Percentiles rank a stretch among this genome's conserved stretches.
These are phyloP conservation scores for Mimas tiliae DNA, from an alignment of 2,888 invertebrate species.

Conservation along the genomic window DNA sequence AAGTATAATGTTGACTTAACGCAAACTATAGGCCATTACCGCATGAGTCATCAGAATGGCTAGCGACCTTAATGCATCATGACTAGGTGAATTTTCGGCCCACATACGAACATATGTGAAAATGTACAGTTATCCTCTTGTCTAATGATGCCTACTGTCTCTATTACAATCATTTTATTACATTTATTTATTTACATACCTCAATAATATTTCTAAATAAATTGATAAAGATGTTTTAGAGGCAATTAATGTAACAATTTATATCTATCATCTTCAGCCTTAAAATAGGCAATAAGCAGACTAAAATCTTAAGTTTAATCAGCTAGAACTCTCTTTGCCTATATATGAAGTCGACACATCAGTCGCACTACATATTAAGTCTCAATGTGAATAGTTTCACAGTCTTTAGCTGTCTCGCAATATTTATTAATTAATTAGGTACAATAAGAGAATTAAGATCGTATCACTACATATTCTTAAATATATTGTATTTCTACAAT, in stretches of 20 bases:
- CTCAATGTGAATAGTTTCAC: too few relatives aligned
- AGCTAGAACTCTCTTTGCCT: too few relatives aligned
- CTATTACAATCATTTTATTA: background rate
- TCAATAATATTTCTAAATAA: background rate
- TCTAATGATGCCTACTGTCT: background rate
- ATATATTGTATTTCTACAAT: too few relatives aligned
- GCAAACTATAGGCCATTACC: constrained; percentile 21
- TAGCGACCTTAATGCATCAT: constrained; percentile 52
- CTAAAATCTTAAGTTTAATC: too few relatives aligned
- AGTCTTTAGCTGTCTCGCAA: too few relatives aligned
- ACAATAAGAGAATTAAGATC: too few relatives aligned
- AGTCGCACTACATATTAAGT: too few relatives aligned
- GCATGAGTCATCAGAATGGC: constrained; percentile 45
- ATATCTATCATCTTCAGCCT: background rate
- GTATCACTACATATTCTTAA: too few relatives aligned
- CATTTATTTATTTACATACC: background rate
- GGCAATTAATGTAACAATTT: background rate
- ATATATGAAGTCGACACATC: too few relatives aligned
- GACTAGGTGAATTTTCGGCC: constrained; percentile 47
- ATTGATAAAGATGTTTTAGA: background rate
- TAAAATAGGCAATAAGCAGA: background rate
- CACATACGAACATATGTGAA: constrained; percentile 43
- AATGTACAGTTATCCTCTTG: constrained; percentile 33
- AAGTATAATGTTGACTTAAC: constrained; percentile 30
- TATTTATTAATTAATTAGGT: too few relatives aligned